Base-by-base conservation (phyloP, 2,113 vertebrate species). In the Carassius carassius region DNA sequence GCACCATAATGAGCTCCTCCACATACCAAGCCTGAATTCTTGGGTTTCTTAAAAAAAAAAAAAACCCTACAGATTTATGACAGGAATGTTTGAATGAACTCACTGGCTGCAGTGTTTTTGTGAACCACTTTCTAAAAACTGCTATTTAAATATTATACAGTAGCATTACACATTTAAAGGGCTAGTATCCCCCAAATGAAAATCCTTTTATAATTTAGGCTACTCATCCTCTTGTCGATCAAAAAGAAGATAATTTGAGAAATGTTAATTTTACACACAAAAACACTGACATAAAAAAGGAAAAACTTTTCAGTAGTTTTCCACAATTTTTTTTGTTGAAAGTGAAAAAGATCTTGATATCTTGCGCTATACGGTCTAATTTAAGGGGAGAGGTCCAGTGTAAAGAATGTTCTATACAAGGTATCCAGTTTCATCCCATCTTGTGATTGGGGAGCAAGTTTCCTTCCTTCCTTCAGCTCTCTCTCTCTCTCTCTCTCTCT, bases 71-170 rank as follows among this genome's bases (percentile, higher is more conserved):
- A 91, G 81, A 91, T 93, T 92, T 93, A 92, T 92, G 88, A 91
- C 86, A 94, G 90, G 92, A 94, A 94, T 93, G 92, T 78, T 90
- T 88, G 83, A 81, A 86, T 88, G 85, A 88, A 91, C 77, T 87
- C 49, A n/a, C 84, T 89, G 85, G 86, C 49, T 88, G 83, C 63
- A 19, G 80, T 87, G 88, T 86, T 89, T 89, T 62, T 25, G 35
- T 44, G 69, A 37, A 23, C 51, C 5, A 54, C 51, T 5, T 54
- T 54, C 51, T 54, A 4, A 17, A 54, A 17, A 54, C 1, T 6
- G 51, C 62, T 29, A 3, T 65, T 29, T 29, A 29, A 25, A 25
- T 7, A 16, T 7, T 65, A 25, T 29, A 14, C 62, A 65, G 62
- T 13, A 2, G 62, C 4, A 65, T 14, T 29, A 25, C 10, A 23